Base-by-base conservation (phyloP, 2,888 invertebrate genomes). In the Sphaerophoria rueppellii region DNA sequence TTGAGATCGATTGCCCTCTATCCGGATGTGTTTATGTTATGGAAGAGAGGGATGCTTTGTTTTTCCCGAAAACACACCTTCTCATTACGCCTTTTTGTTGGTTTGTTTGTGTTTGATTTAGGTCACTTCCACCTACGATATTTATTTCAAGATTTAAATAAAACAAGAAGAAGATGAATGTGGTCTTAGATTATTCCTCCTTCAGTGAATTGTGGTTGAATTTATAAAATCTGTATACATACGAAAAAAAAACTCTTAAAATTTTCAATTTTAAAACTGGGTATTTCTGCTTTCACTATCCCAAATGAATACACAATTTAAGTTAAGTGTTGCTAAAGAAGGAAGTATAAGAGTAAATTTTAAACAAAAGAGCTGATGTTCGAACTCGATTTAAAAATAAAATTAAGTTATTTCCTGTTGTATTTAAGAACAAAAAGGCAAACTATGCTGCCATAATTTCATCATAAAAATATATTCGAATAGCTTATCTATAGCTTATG, bases 41-140 rank as follows among this genome's bases (percentile, higher is more conserved):
- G 0, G 50, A 71, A 71, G 16, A 71, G 16, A 54, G 69, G 54
- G 50, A 57, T 72, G 65, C 60, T 76, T 76, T 83, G 82, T 71
- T 79, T 79, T 79, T 70, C 24, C 71, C 60, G 65, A 71, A 67
- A 16, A n/a, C 9, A 83, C 79, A 71, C 82, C 74, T 69, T 71
- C 55, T 11, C 35, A 67, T n/a, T 61, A 75, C 82, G 60, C 82
- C 79, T 35, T 14, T 7, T 6, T 40, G n/a, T 34, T 50, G 9
- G 46, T 40, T 75, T 80, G 63, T 80, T 80, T 54, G 54, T 24
- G 40, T 37, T 58, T 76, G 67, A 73, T 43, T 40, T 69, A 61
- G 34, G 54, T 52, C 52, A 67, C 24, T 52, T 65, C 50, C 50
- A 52, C 16, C 52, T 65, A 34, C 43, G 4, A 6, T 12, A 5